These are phyloP conservation scores for Drosophila borborema DNA, from an alignment of 2,888 invertebrate species.

Conservation along the genomic window DNA sequence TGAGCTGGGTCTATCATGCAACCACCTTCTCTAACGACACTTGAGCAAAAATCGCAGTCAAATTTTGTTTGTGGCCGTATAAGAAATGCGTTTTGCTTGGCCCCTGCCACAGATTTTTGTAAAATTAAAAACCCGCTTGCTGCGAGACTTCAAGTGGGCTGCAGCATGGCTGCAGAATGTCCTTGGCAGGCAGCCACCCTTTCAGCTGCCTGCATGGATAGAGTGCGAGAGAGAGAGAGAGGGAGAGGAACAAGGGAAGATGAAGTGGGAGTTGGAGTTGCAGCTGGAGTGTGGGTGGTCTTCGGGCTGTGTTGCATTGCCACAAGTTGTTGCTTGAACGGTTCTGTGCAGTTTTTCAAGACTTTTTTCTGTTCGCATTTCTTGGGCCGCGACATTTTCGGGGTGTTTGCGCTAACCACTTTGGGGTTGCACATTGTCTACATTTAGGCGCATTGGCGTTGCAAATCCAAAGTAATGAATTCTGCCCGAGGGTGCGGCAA, in stretches of 20 bases:
- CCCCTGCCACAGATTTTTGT: conserved; percentile 41
- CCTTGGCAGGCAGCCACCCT: conserved; percentile 63
- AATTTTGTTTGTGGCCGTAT: conserved; percentile 32
- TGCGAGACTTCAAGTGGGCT: conserved; percentile 59
- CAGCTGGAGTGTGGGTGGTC: conserved; percentile 58
- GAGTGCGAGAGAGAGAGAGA: background rate
- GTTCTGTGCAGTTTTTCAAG: conserved; percentile 64
- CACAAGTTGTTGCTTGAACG: conserved; percentile 62
- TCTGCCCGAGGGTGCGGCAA: conserved; percentile 65
- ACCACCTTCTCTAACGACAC: conserved; percentile 21
- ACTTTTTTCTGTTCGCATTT: conserved; percentile 52
- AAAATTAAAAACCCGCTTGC: conserved; percentile 54
- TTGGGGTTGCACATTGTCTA: conserved; percentile 70
- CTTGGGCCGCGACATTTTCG: conserved; percentile 49
- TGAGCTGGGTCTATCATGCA: background rate
- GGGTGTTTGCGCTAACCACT: conserved; percentile 55
- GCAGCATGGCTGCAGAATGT: conserved; percentile 55
- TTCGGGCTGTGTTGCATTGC: conserved; percentile 70
- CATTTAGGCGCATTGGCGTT: conserved; percentile 53
- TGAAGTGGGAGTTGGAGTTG: background rate
- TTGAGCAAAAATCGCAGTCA: conserved; percentile 35
- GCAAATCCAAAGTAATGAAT: conserved; percentile 65
- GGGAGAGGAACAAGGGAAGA: too few species aligned
- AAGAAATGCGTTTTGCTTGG: conserved; percentile 62
- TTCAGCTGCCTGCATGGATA: background rate